Evolutionary conservation across 2,113 vertebrate species (phyloP), one percentile per base, ranked within the genome.

Genomic region (Prochilodus magdalenae): DNA sequence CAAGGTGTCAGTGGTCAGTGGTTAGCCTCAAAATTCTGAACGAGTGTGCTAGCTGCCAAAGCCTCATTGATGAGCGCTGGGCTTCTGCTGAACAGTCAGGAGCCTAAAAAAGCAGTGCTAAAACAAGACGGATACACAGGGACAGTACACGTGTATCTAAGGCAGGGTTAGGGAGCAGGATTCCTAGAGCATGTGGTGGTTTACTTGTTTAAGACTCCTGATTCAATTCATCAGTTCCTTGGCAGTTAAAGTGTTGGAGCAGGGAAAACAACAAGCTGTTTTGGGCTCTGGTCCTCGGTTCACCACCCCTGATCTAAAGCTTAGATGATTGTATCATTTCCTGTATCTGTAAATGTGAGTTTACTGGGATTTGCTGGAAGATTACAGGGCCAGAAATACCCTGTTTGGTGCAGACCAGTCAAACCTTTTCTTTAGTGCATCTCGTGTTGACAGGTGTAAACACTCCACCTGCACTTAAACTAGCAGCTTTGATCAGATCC

Each of bases 11-110:
- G 75, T 29, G 57, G 75, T 75, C 57, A 70, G 51, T 57, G 47
- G 81, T 57, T 71, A 71, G 71, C 70, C 69, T 74, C 5, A 47
- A 30, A 29, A 69, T 69, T 70, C 36, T 73, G 55, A 40, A 71
- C n/a, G 75, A 40, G 16, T 49, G 30, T 66, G 53, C n/a, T 62
- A 59, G 14, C 60, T 30, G 30, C 30, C 12, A 75, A 44, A 15
- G 11, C 24, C n/a, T 74, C 44, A n/a, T 33, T 22, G 40, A 18
- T 24, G 33, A 24, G 16, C 24, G 18, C 27, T 26, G 29, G 4
- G 18, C 44, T 8, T 74, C 24, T 27, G 29, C 13, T 69, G 60
- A 6, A 15, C 7, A 36, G 44, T 33, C 15, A 26, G 44, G 0
- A 53, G 27, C n/a, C 30, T 12, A 65, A 57, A 36, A n/a, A 18